Base-by-base conservation (phyloP, 2,797 vertebrate species). In the Setipinna tenuifilis region DNA sequence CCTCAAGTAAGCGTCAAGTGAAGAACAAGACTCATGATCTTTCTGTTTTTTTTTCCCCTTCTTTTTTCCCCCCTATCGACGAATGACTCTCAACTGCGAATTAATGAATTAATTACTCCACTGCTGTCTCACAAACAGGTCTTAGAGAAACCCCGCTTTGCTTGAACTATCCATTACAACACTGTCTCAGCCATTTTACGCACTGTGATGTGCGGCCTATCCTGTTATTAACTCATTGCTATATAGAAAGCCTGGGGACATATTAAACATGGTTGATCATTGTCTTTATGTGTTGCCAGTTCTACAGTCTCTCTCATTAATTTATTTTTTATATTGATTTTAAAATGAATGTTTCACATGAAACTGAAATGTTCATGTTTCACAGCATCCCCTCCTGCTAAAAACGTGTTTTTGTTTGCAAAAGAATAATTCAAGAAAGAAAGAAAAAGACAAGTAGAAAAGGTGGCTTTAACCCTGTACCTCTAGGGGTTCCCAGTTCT, bases 1-100 rank as follows among this genome's bases (percentile, higher is more conserved):
- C 90, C 91, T 86, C 89, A 93, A 84, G 84, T 86, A 89, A 90
- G 87, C 46, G n/a, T 82, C 88, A 88, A 88, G 88, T 90, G 89
- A 86, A 88, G 81, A 50, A 78, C 17, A 44, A 41, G 35, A 41
- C 31, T 78, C 9, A 14, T 71, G 57, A 88, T 89, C 90, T 87
- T 83, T 89, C n/a, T n/a, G n/a, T 75, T 41, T 10, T 59, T 14
- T 54, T 54, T 9, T 54, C 50, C 14, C 9, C 9, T 54, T 54
- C 7, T 54, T 54, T 54, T 3, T 54, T 19, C 17, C 71, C 35
- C 31, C 17, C 35, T 21, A 41, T 78, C 71, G 16, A 44, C 71
- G 44, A n/a, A n/a, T n/a, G n/a, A 78, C 35, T 44, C 71, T 41
- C 71, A 78, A 75, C 16, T 16, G 25, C 5, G 71, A 44, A 23